Evolutionary conservation across 2,797 vertebrate species (phyloP), one percentile per base, ranked within the genome.

Genomic region (Meriones psammophilus): DNA sequence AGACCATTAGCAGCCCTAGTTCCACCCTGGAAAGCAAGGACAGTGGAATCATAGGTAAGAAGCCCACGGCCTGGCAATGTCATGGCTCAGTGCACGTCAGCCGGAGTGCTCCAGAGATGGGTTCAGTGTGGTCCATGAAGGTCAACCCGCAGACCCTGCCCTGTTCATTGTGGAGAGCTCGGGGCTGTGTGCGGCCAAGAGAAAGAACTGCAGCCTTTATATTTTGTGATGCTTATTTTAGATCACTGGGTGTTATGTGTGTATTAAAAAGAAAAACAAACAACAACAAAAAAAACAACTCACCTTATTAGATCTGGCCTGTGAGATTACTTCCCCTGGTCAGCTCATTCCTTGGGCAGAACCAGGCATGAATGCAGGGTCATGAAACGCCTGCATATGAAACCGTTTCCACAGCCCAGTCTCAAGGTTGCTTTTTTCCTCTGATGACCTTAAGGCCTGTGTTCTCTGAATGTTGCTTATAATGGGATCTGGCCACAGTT

Each of bases 21-120:
- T 99, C 99, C 98, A 99, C 99, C 3, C 99, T 99, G 97, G 99
- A 99, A 98, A 99, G 99, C 99, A 99, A 99, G 98, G 99, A 99
- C 99, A 99, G 99, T 89, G 99, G 99, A 39, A 99, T 99, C 97
- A 99, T 99, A 98, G 99, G 99, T 99, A 98, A 99, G 99, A 84
- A 5, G 77, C 92, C 78, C 68, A 66, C 60, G 20, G 93, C 93
- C 94, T 36, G 26, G 76, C 83, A 93, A 15, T 50, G 89, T 73
- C 60, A 28, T 1, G 56, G 33, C 77, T 85, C 39, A 7, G 12
- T 58, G 42, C 22, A 24, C 17, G 3, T 71, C 94, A 81, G 85
- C 93, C 78, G 20, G 79, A 96, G 91, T 73, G 0, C 66, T 86
- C 87, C 94, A 78, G 42, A 56, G 60, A 96, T 78, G 88, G 78